Conservation (phyloP, 2,113 vertebrate species). For the Platycercus adscitus region DNA sequence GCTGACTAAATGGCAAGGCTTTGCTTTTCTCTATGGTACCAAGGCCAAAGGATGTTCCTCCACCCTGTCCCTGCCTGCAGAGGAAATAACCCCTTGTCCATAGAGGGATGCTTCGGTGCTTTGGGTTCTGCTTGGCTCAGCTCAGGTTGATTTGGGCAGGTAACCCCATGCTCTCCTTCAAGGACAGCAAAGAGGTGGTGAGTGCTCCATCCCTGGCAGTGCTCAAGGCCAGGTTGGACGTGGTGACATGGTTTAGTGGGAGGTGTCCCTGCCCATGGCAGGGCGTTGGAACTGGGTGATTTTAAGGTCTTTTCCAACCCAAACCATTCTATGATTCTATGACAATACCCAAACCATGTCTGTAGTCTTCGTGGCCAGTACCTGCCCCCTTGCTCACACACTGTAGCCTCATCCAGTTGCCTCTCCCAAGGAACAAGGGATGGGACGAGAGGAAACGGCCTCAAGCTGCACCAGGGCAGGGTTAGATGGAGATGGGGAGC, state of each 20-base stretch:
- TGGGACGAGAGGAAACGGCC: not conserved
- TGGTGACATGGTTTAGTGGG: not conserved
- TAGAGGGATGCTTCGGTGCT: not conserved
- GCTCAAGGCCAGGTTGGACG: not conserved
- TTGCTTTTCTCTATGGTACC: not conserved
- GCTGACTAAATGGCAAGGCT: not conserved
- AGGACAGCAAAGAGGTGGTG: not conserved
- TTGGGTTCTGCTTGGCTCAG: not conserved
- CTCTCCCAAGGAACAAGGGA: not conserved
- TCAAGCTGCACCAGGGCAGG: not conserved
- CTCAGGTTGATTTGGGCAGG: not conserved
- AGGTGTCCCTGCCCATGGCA: not conserved
- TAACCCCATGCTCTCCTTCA: not conserved
- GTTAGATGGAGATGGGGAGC: not conserved
- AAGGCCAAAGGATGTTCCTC: not conserved
- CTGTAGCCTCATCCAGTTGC: accelerated
- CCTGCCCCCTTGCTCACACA: accelerated
- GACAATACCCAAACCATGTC: not conserved
- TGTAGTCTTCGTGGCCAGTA: not conserved
- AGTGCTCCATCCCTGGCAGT: not conserved
- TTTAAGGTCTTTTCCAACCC: not conserved
- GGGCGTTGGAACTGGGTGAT: not conserved
- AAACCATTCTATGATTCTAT: not conserved
- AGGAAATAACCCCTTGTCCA: accelerated
- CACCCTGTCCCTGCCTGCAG: not conserved